Conservation (phyloP, 2,797 vertebrate genomes). For the Crypturellus tataupa region DNA sequence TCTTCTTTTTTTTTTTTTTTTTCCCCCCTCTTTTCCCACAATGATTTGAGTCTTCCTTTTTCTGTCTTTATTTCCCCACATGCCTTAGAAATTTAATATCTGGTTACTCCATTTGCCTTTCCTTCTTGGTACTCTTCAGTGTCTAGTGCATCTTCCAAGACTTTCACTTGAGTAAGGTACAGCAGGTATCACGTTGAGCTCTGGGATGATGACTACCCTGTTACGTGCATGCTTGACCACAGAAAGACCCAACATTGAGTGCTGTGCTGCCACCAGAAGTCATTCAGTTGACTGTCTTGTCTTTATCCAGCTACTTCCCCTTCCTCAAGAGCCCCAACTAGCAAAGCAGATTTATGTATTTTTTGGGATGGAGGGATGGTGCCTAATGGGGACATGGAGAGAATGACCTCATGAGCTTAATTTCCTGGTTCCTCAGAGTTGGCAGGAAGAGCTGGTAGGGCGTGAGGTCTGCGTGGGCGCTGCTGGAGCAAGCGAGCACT, state of each 20-base stretch:
- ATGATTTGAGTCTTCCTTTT: not conserved
- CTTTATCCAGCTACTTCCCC: not conserved
- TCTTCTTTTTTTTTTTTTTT: not conserved
- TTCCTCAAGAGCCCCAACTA: not conserved
- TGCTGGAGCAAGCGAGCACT: not conserved
- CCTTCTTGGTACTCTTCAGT: not conserved
- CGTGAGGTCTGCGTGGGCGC: not conserved
- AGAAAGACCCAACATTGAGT: not conserved
- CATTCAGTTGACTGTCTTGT: not conserved
- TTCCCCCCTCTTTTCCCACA: not conserved
- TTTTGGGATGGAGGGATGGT: not conserved
- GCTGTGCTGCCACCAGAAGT: not conserved
- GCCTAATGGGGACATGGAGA: not conserved
- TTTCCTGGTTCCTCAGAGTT: not conserved
- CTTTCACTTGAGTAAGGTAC: rapidly evolving
- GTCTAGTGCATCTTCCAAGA: not conserved
- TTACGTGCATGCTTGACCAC: not conserved
- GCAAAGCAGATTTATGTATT: not conserved
- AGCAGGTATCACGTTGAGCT: not conserved
- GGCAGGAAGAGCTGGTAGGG: not conserved
- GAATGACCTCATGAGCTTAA: not conserved
- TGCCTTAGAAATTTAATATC: not conserved
- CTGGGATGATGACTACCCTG: not conserved
- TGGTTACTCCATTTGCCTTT: not conserved
- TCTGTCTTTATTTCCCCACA: not conserved